Evolutionary conservation across 2,113 vertebrate species (phyloP).

Genomic region (Siniperca chuatsi): DNA sequence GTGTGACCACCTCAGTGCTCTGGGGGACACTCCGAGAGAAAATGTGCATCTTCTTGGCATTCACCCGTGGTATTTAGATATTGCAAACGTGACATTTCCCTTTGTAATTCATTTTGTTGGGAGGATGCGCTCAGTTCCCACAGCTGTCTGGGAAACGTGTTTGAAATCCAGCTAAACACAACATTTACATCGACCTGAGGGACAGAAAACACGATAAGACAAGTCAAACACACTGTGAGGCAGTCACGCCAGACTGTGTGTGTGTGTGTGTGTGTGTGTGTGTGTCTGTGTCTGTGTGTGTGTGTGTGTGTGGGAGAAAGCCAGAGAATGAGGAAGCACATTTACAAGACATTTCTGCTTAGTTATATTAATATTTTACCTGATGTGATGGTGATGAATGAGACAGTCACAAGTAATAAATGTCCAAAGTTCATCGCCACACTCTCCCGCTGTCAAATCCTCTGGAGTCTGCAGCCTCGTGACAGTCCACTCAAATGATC

Average conservation of each 20-base stretch:
- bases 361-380: slow-evolving; percentile 58
- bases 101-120: background rate
- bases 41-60: slow-evolving; percentile 22
- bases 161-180: slow-evolving; percentile 37
- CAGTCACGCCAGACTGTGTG: slow-evolving; percentile 25
- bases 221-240: slow-evolving; percentile 11
- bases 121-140: slow-evolving; percentile 6
- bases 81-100: slow-evolving; percentile 56
- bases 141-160: slow-evolving; percentile 15
- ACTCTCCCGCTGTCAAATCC: slow-evolving; percentile 45
- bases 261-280: background rate
- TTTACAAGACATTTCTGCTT: background rate
- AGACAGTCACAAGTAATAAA: slow-evolving; percentile 67
- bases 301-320: background rate
- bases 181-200: slow-evolving; percentile 52
- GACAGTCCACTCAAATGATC: slow-evolving; percentile 30
- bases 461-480: slow-evolving; percentile 34
- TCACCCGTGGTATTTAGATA: slow-evolving; percentile 34
- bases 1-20: background rate
- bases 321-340: background rate
- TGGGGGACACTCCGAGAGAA: background rate
- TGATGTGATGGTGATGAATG: slow-evolving; percentile 65
- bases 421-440: slow-evolving; percentile 78
- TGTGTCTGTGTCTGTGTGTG: no score
- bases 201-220: slow-evolving; percentile 41